phyloP scores from a whole-genome alignment of 2,888 invertebrate genomes.

The Macroteleia sp. region DNA sequence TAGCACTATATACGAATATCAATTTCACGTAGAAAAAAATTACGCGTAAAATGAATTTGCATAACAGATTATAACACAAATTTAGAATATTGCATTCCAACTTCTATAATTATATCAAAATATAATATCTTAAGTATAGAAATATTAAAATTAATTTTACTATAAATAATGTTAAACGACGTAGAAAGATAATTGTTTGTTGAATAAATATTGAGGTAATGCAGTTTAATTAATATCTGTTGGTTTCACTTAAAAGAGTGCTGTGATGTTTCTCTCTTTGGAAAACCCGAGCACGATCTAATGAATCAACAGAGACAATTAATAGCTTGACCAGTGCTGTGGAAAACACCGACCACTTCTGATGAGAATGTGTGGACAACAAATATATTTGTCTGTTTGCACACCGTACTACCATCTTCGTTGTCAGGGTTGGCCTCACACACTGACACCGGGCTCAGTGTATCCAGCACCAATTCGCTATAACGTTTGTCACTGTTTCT shows the following conservation, averaged over 20 bases:
- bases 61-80: too few relatives aligned
- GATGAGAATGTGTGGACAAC: constrained; percentile 75
- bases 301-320: constrained; percentile 84
- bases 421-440: constrained; percentile 48
- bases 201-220: constrained; percentile 52
- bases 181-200: constrained; percentile 33
- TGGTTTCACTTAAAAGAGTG: constrained; percentile 56
- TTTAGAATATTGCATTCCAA: too few relatives aligned
- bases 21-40: too few relatives aligned
- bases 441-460: constrained; percentile 47
- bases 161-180: not conserved
- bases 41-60: too few relatives aligned
- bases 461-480: constrained; percentile 47
- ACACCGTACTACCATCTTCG: constrained; percentile 58
- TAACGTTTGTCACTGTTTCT: constrained; percentile 64
- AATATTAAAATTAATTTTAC: not conserved
- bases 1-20: too few relatives aligned
- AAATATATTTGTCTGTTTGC: constrained; percentile 77
- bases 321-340: constrained; percentile 79
- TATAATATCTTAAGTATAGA: too few relatives aligned
- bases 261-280: constrained; percentile 60
- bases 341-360: constrained; percentile 73
- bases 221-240: constrained; percentile 60
- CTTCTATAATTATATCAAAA: too few relatives aligned
- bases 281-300: constrained; percentile 81